Evolutionary conservation across 2,888 invertebrate species (phyloP), one percentile per base, ranked within the genome.

Genomic region (Actias luna): DNA sequence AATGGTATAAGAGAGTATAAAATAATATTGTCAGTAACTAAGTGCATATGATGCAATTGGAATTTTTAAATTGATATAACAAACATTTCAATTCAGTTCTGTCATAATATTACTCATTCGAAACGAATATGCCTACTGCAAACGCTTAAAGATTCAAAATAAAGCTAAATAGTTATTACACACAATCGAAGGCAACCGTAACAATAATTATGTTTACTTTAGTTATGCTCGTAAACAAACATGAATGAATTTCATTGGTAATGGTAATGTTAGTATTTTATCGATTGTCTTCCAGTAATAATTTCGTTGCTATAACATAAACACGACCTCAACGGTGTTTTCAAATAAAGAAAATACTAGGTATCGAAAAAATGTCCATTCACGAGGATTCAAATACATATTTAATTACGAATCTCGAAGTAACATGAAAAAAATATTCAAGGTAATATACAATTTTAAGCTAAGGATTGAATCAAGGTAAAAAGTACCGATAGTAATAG

Each of bases 201-300:
- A 46, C 10, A 8, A 22, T 22, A 0, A 22, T 46, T 46, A n/a
- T 42, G 42, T 42, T 42, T 46, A 46, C 46, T 8, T 46, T 8
- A 22, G 46, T 46, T 46, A 10, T 46, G 4, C 46, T 46, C 5
- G 18, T 46, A 46, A 46, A 52, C 50, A 14, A n/a, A 29, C 5
- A 52, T 5, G 12, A 27, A 16, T 52, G 5, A 27, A 27, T 29
- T 52, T 16, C 52, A 76, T 82, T 85, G 83, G 77, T 80, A 71
- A 63, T 80, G 87, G 86, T 85, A 86, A 87, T n/a, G n/a, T n/a
- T n/a, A n/a, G 85, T 81, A 57, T 70, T 77, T 71, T 65, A 67
- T 69, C 61, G 29, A 27, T 29, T 0, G 29, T 52, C 27, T 27
- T 52, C 8, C 7, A 52, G 27, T 52, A 52, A 5, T 52, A 27